Percentiles rank a stretch among this genome's conserved stretches.
Conservation (phyloP, 2,888 invertebrate genomes). For the Parascotia fuliginaria region DNA sequence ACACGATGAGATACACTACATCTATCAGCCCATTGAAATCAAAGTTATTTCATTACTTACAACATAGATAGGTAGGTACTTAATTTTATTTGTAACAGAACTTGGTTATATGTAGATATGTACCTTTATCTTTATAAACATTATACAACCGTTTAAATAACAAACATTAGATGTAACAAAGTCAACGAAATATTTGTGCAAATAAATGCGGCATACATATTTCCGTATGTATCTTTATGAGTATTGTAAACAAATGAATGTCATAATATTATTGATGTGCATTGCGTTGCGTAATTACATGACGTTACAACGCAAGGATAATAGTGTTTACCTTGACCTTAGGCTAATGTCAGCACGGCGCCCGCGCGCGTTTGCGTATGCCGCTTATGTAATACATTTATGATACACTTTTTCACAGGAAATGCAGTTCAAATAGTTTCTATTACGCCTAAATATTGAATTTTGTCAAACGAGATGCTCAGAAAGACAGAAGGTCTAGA, state of each 20-base stretch:
- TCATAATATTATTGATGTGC: slow-evolving; percentile 42
- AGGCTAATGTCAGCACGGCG: slow-evolving; percentile 68
- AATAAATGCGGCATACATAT: neutral
- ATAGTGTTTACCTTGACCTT: slow-evolving; percentile 78
- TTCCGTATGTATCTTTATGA: slow-evolving; percentile 5
- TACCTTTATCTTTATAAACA: neutral
- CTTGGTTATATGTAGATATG: neutral
- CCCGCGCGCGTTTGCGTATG: slow-evolving; percentile 56
- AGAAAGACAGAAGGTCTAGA: too few relatives aligned
- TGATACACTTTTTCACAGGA: slow-evolving; percentile 52
- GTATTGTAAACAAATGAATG: slow-evolving; percentile 25
- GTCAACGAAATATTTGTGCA: neutral
- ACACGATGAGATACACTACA: too few relatives aligned
- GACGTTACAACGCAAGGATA: slow-evolving; percentile 71
- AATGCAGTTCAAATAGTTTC: slow-evolving; percentile 36
- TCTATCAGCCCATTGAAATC: too few relatives aligned
- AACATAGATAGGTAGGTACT: too few relatives aligned
- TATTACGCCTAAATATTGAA: too few relatives aligned
- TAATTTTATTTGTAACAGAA: too few relatives aligned
- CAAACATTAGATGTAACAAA: neutral
- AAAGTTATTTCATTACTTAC: too few relatives aligned
- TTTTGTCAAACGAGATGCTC: too few relatives aligned
- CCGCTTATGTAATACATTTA: slow-evolving; percentile 58
- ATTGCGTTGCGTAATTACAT: slow-evolving; percentile 50
- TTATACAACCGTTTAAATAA: neutral